Evolutionary conservation across 1,140 invertebrate species (phyloP).

Genomic region (Drosophila carrolli): DNA sequence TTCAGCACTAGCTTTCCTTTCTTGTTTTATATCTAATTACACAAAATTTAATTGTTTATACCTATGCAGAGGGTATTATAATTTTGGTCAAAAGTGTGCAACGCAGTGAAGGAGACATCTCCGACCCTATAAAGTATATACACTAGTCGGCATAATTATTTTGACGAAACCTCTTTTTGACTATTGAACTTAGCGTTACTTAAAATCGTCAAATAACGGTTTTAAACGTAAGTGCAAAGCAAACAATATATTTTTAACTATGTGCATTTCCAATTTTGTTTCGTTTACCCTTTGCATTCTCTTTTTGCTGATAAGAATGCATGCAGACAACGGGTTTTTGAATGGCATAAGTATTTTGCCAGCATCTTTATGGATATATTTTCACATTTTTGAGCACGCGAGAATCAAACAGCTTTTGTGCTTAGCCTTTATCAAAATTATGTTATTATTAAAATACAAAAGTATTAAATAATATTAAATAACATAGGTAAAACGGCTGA

Average conservation of each 20-base stretch:
- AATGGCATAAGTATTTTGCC: conserved; percentile 2
- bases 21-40: too few species aligned
- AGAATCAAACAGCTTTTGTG: conserved; percentile 7
- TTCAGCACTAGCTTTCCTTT: too few species aligned
- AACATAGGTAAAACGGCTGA: conserved; percentile 13
- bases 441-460: too few species aligned
- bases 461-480: conserved; percentile 2
- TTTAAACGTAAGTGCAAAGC: not conserved
- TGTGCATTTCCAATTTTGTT: not conserved
- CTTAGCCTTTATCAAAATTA: conserved; percentile 2
- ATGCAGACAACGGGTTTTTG: not conserved
- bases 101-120: too few species aligned
- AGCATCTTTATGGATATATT: conserved; percentile 13
- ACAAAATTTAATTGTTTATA: too few species aligned
- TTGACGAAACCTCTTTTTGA: not conserved
- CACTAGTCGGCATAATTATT: conserved; percentile 5
- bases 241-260: not conserved
- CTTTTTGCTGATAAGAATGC: conserved; percentile 1
- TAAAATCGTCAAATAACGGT: not conserved
- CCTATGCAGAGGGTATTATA: too few species aligned
- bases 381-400: conserved; percentile 2
- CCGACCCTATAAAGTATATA: not conserved
- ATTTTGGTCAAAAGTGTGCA: too few species aligned
- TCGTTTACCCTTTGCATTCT: not conserved
- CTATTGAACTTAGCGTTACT: not conserved